Evolutionary conservation across 2,113 vertebrate genomes (phyloP), one percentile per base, ranked within the genome.

Genomic region (Lagopus muta): DNA sequence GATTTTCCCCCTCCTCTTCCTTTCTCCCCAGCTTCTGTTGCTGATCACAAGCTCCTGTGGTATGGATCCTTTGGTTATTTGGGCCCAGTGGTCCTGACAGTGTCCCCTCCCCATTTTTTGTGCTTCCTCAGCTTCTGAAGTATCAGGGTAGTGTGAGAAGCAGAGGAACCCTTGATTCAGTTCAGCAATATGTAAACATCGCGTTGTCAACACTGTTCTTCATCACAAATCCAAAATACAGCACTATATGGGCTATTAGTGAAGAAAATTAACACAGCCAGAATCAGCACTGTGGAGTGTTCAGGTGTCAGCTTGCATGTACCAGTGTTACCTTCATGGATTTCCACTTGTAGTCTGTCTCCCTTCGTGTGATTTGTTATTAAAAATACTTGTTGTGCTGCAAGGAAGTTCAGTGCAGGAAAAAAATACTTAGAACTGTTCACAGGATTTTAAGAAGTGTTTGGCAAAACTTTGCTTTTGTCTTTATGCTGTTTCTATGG

Each of bases 281-380:
- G 16, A 18, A 27, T 27, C 36, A 28, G 10, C 5, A 8, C 61
- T 19, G 27, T 11, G 38, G 24, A 67, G 10, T 6, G 8, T 16
- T 77, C 11, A 82, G 32, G 18, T 57, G 22, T 25, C 34, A 78
- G 1, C 13, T 45, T 74, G 2, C 28, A 18, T 11, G 5, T n/a
- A 28, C 6, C 32, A n/a, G 24, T 22, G 48, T 36, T 20, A 10
- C 13, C 3, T 22, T 6, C 40, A 8, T 8, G 38, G 61, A 64
- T 40, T 64, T 19, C 80, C 58, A 74, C 25, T 42, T 16, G 0
- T 3, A 16, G 19, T 2, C 5, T 22, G 81, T 57, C 32, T 48
- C 20, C n/a, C 7, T 58, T 48, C 0, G 1, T 50, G 9, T 34
- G 81, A 14, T 72, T 42, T 2, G 0, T 25, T 18, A 58, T 38